These are phyloP conservation scores for Apocrypta bakeri DNA, from an alignment of 1,140 invertebrate genomes.

Conservation along the genomic window DNA sequence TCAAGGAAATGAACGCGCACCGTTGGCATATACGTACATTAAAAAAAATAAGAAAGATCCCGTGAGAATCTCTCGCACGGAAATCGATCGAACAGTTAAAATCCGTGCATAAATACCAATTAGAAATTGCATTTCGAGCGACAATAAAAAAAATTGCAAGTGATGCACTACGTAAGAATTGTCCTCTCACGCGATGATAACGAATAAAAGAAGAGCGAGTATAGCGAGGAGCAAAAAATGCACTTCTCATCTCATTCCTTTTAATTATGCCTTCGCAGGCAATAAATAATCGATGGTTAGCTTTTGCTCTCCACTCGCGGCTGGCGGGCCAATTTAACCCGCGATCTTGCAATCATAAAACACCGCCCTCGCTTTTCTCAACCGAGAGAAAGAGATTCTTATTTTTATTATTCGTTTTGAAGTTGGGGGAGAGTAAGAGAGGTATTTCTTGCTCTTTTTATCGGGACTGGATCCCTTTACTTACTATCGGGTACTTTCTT, in stretches of 20 bases:
- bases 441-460: not conserved
- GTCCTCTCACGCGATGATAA: not conserved
- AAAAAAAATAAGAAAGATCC: not conserved
- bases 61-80: not conserved
- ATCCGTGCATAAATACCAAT: conserved; percentile 51
- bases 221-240: not conserved
- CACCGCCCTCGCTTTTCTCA: conserved; percentile 44
- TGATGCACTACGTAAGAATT: not conserved
- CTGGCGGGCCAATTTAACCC: conserved; percentile 48
- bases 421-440: not conserved
- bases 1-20: too few relatives aligned
- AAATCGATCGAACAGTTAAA: conserved; percentile 31
- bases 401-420: not conserved
- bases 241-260: conserved; percentile 31
- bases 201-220: not conserved
- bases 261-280: conserved; percentile 49
- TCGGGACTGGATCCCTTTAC: too few relatives aligned
- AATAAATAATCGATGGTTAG: conserved; percentile 53
- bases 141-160: conserved; percentile 29
- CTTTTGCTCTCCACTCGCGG: conserved; percentile 14
- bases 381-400: not conserved
- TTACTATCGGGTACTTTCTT: not conserved
- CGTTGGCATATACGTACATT: too few relatives aligned
- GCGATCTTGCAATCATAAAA: conserved; percentile 48
- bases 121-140: conserved; percentile 27